phyloP scores from a whole-genome alignment of 2,888 invertebrate species.

The Anaspis maculata region DNA sequence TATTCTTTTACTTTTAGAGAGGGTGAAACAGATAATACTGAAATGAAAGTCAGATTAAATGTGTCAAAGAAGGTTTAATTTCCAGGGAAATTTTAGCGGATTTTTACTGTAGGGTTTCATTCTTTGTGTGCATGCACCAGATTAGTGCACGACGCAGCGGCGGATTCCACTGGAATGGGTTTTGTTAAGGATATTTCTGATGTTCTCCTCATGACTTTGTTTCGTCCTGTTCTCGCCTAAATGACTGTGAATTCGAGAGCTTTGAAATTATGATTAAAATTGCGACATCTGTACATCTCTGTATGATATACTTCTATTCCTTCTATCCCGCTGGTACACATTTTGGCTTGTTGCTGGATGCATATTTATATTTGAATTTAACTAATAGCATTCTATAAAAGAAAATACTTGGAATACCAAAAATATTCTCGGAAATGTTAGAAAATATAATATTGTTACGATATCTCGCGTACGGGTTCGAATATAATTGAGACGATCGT shows the following conservation, averaged over 20 bases:
- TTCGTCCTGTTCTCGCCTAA: constrained; percentile 30
- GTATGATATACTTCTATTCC: constrained; percentile 20
- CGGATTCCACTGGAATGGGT: constrained; percentile 28
- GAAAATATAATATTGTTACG: no score
- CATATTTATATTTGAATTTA: no score
- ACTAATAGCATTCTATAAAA: no score
- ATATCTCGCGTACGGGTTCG: no score
- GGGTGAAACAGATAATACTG: no score
- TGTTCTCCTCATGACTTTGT: constrained; percentile 34
- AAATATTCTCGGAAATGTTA: no score
- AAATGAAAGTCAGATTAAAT: no score
- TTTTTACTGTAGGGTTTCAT: constrained; percentile 39
- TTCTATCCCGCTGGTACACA: neutral
- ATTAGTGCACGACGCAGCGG: constrained; percentile 29
- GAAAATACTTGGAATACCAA: no score
- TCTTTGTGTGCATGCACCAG: constrained; percentile 26
- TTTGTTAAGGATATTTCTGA: constrained; percentile 35
- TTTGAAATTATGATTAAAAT: constrained; percentile 35
- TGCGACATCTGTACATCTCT: constrained; percentile 25
- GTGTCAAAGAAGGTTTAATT: constrained; percentile 44
- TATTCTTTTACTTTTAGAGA: no score
- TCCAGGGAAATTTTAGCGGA: constrained; percentile 43
- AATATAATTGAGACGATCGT: no score
- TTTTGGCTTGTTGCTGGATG: no score
- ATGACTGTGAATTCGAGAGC: constrained; percentile 35